Conservation (phyloP, 2,888 invertebrate species). For the Chelonus formosanus region DNA sequence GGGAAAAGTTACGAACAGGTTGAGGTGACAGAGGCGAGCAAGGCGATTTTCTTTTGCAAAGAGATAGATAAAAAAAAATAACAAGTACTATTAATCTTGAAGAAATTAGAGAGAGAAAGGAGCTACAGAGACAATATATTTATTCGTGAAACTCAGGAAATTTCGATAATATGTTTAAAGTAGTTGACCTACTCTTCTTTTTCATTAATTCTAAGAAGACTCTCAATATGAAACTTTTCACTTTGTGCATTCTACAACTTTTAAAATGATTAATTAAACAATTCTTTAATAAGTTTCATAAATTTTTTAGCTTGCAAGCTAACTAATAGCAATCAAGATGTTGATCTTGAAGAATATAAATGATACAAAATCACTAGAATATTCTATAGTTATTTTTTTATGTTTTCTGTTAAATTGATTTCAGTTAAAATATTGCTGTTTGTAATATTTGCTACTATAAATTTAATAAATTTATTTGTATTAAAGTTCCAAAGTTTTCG, state of each 20-base stretch:
- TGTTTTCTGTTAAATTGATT: no score
- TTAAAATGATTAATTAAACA: slow-evolving; percentile 12
- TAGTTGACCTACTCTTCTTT: slow-evolving; percentile 21
- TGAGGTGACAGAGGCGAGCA: no score
- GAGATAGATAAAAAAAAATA: neutral
- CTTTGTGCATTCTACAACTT: slow-evolving; percentile 3
- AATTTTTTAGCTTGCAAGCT: neutral
- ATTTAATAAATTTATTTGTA: no score
- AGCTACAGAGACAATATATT: slow-evolving; percentile 28
- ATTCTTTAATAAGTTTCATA: slow-evolving; percentile 12
- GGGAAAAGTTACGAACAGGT: no score
- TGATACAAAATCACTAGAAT: neutral
- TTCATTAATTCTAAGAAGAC: slow-evolving; percentile 18
- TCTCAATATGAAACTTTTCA: slow-evolving; percentile 11
- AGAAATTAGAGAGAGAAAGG: slow-evolving; percentile 1
- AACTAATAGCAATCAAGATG: neutral
- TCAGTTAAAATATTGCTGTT: no score
- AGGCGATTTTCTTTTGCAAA: no score
- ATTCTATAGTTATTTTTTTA: no score
- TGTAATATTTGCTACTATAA: no score
- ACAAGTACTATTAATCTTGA: slow-evolving; percentile 17
- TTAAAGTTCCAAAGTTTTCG: no score
- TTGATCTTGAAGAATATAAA: neutral
- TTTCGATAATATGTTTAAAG: slow-evolving; percentile 10
- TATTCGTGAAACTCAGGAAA: slow-evolving; percentile 26